Conservation (phyloP, 2,888 invertebrate species). For the Hybos culiciformis region DNA sequence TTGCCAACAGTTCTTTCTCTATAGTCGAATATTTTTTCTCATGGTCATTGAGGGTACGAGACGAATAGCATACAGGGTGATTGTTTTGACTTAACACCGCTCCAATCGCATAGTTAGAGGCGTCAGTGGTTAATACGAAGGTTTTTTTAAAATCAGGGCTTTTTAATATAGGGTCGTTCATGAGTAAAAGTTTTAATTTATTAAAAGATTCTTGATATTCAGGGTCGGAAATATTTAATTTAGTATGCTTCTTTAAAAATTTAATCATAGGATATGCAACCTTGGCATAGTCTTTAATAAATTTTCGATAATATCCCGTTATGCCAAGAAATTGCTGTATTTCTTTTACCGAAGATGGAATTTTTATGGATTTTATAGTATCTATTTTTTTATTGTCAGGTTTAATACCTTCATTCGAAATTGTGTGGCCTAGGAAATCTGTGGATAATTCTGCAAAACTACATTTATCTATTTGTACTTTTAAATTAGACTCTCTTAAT, state of each 20-base stretch:
- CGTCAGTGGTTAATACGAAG: constrained; percentile 10
- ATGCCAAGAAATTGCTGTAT: too few species aligned
- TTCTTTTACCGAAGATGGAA: too few species aligned
- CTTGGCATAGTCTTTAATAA: too few species aligned
- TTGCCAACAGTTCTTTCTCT: constrained; percentile 5
- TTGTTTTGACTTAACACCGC: constrained; percentile 8
- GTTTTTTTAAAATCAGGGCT: constrained; percentile 20
- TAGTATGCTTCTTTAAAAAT: constrained; percentile 3
- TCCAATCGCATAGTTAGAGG: constrained; percentile 8
- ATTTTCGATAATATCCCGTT: too few species aligned
- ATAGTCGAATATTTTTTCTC: constrained; percentile 3
- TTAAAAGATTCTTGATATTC: constrained; percentile 9
- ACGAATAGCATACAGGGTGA: constrained; percentile 7
- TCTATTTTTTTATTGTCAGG: too few species aligned
- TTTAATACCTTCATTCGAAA: not conserved
- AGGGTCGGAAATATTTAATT: constrained; percentile 4
- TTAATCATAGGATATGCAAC: not conserved
- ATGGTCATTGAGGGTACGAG: constrained; percentile 4
- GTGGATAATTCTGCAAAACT: not conserved
- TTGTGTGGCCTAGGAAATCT: not conserved
- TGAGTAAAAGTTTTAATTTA: constrained; percentile 12
- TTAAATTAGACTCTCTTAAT: not conserved
- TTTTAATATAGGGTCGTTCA: constrained; percentile 15
- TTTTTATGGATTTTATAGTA: too few species aligned
- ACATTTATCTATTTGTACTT: not conserved